A percentile compares a stretch with the other conserved stretches of the same genome.
These are phyloP conservation scores for Sphenodon punctatus DNA, from an alignment of 2,797 vertebrate species.

Conservation along the genomic window DNA sequence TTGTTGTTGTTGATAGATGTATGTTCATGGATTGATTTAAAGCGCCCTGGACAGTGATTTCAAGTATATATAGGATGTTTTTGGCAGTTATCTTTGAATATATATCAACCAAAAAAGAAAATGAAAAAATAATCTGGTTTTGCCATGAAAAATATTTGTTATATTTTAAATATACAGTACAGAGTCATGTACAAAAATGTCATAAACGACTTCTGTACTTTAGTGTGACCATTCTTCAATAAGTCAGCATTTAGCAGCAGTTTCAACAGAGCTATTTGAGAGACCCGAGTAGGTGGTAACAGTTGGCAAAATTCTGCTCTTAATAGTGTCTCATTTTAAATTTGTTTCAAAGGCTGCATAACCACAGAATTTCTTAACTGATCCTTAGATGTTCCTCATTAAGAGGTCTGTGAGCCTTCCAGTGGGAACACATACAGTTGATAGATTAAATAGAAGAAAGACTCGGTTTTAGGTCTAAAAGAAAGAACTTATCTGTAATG, in stretches of 20 bases:
- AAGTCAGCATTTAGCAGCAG: neutral
- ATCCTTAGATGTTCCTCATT: neutral
- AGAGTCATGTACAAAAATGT: neutral
- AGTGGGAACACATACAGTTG: neutral
- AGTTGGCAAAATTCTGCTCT: neutral
- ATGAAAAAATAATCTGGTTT: neutral
- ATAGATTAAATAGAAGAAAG: no score
- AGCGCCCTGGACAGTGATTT: neutral
- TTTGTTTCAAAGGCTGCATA: neutral
- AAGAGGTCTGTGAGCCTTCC: neutral
- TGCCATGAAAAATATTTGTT: neutral
- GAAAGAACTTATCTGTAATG: no score
- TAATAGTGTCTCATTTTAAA: neutral
- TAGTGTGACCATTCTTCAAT: neutral
- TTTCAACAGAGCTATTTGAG: neutral
- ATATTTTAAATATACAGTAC: neutral
- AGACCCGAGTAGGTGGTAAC: neutral
- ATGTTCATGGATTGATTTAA: neutral
- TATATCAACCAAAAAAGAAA: neutral
- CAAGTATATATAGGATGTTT: neutral
- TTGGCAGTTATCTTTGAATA: neutral
- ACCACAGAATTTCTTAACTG: neutral
- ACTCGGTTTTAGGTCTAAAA: no score
- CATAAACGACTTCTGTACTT: neutral
- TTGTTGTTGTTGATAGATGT: neutral